phyloP scores from a whole-genome alignment of 2,113 vertebrate species.

The Odontesthes bonariensis region DNA sequence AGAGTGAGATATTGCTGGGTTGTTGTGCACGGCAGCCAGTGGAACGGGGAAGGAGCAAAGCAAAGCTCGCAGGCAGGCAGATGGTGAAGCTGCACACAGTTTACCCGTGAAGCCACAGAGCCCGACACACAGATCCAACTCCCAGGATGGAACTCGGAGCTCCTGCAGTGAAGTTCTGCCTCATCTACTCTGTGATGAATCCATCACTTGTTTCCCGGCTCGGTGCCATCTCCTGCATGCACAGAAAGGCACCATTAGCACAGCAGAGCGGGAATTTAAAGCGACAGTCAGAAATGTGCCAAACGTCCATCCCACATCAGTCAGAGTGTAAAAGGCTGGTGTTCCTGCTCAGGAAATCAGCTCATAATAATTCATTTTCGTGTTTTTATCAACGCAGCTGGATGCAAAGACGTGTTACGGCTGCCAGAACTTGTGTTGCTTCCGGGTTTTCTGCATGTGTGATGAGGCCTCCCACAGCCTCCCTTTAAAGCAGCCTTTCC shows the following conservation, averaged over 20 bases:
- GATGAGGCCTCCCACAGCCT: constrained; percentile 59
- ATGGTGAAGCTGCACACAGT: constrained; percentile 33
- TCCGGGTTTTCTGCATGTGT: constrained; percentile 26
- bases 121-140: constrained; percentile 54
- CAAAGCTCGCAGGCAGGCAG: constrained; percentile 18
- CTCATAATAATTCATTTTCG: constrained; percentile 49
- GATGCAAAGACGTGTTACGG: constrained; percentile 31
- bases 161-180: constrained; percentile 70
- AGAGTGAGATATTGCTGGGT: background rate
- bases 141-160: constrained; percentile 54
- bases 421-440: constrained; percentile 8
- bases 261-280: constrained; percentile 53
- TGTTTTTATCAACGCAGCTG: constrained; percentile 12
- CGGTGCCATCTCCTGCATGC: constrained; percentile 46
- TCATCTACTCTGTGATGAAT: constrained; percentile 69
- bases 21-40: background rate
- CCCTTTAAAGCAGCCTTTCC: constrained; percentile 49
- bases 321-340: background rate
- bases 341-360: constrained; percentile 33
- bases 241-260: constrained; percentile 63
- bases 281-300: background rate
- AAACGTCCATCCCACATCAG: constrained; percentile 29
- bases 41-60: background rate
- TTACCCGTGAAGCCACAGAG: constrained; percentile 31
- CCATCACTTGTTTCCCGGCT: constrained; percentile 55